A percentile compares a stretch with the other conserved stretches of the same genome.
Conservation (phyloP, 2,797 vertebrate genomes). For the Coregonus ussuriensis region DNA sequence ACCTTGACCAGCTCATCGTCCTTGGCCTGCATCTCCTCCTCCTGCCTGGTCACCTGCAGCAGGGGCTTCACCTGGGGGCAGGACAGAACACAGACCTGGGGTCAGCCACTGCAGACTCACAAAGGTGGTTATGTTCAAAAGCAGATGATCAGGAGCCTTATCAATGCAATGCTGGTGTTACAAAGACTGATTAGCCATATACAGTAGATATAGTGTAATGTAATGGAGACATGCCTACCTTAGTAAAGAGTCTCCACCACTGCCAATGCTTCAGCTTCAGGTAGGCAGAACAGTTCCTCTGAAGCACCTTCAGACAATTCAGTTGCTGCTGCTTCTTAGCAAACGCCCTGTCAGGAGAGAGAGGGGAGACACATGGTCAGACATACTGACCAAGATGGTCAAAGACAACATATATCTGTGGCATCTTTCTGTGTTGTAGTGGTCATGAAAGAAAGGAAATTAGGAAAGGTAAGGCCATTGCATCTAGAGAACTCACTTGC, state of each 20-base stretch:
- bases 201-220: not conserved
- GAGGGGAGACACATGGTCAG: conserved; percentile 5
- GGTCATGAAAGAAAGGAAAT: not conserved
- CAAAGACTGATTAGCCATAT: not conserved
- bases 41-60: conserved; percentile 95
- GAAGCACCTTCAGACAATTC: conserved; percentile 85
- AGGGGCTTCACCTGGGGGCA: conserved; percentile 91
- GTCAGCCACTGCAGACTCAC: not conserved
- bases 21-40: conserved; percentile 95
- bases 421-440: not conserved
- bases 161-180: not conserved
- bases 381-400: not conserved
- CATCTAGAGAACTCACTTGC: conserved; percentile 82
- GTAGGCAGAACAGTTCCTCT: conserved; percentile 86
- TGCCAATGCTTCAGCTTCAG: conserved; percentile 90
- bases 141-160: not conserved
- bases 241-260: conserved; percentile 90
- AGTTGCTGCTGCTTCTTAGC: conserved; percentile 88
- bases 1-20: conserved; percentile 95
- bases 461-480: not conserved
- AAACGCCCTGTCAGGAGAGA: conserved; percentile 73
- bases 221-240: conserved; percentile 60
- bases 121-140: not conserved
- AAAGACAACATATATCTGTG: not conserved
- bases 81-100: not conserved